Conservation (phyloP, 2,888 invertebrate species). For the Xestia c-nigrum region DNA sequence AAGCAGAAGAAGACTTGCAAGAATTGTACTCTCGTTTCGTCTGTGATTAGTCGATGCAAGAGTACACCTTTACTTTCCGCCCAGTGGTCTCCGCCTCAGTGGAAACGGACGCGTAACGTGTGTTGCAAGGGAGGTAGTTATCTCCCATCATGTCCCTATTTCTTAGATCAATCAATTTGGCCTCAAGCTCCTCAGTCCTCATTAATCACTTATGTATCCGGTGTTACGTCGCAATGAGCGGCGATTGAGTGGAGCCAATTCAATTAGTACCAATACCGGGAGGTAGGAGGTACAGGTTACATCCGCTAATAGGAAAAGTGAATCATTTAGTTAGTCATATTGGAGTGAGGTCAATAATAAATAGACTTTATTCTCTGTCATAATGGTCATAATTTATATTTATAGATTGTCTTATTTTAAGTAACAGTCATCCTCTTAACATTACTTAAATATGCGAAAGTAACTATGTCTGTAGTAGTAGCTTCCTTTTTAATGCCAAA, state of each 20-base stretch:
- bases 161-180: conserved; percentile 37
- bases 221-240: not conserved
- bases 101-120: not conserved
- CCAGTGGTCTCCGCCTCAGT: not conserved
- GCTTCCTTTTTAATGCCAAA: too few species aligned
- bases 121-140: not conserved
- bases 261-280: conserved; percentile 40
- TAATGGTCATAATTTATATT: conserved; percentile 40
- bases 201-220: conserved; percentile 5
- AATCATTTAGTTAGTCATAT: conserved; percentile 38
- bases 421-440: too few species aligned
- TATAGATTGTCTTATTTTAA: conserved; percentile 5
- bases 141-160: conserved; percentile 10
- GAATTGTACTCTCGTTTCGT: not conserved
- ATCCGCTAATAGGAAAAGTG: conserved; percentile 31
- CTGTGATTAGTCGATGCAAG: not conserved
- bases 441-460: too few species aligned
- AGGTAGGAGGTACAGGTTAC: conserved; percentile 13
- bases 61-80: not conserved
- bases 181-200: conserved; percentile 22
- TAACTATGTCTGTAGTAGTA: too few species aligned
- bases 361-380: conserved; percentile 21
- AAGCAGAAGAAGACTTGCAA: not conserved
- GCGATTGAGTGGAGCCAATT: conserved; percentile 40
- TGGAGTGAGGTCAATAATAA: conserved; percentile 32